Evolutionary conservation across 2,888 invertebrate genomes (phyloP), one percentile per base, ranked within the genome.

Genomic region (Scaptodrosophila latifasciaeformis): DNA sequence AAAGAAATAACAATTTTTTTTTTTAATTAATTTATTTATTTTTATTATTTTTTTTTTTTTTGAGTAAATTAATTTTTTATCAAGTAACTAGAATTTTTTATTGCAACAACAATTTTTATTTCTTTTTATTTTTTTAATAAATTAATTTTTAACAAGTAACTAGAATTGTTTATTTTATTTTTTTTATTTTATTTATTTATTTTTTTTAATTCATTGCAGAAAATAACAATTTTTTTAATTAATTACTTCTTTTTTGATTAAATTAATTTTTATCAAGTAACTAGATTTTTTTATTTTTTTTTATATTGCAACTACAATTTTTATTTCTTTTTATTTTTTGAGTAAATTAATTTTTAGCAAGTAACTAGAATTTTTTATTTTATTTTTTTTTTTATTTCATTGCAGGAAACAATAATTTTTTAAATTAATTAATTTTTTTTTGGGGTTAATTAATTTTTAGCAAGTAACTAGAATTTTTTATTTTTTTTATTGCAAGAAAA

Each of bases 371-470:
- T n/a, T n/a, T n/a, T n/a, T n/a, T n/a, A n/a, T n/a, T n/a, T n/a
- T n/a, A n/a, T n/a, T n/a, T n/a, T n/a, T n/a, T n/a, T n/a, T n/a
- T n/a, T n/a, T n/a, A n/a, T n/a, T n/a, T 2, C 37, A 37, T 18
- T 37, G 37, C 18, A 18, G 17, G n/a, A 18, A 10, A 10, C 10
- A 18, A 4, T 18, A 18, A 56, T 53, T 49, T 58, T 51, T 62
- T 60, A 27, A 43, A 42, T 19, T 21, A 1, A 34, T 49, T 12
- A 43, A 17, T 18, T 31, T 49, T 49, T 52, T 62, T 64, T 66
- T 49, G 67, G 71, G 74, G 76, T 78, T 78, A 70, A 21, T 68
- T 67, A 61, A 62, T 48, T 57, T n/a, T n/a, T n/a, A n/a, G 65
- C n/a, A n/a, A n/a, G n/a, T n/a, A n/a, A n/a, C n/a, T n/a, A n/a